A percentile compares a stretch with the other conserved stretches of the same genome.
Conservation (phyloP, 2,888 invertebrate species). For the Deroplatys truncata region DNA sequence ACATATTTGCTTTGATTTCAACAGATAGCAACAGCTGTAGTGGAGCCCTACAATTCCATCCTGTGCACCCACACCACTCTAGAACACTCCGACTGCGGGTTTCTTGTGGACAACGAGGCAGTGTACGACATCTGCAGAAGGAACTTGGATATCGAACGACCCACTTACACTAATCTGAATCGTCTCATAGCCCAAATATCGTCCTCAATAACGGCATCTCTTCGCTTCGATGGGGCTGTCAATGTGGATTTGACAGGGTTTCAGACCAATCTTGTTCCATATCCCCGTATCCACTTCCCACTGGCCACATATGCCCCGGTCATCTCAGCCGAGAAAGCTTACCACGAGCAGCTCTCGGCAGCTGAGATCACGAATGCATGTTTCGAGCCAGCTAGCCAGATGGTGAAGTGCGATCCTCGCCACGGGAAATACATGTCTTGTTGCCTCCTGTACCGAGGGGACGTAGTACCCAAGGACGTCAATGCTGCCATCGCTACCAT, state of each 20-base stretch:
- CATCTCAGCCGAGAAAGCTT: slow-evolving; percentile 81
- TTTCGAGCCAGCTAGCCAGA: slow-evolving; percentile 51
- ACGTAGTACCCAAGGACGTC: slow-evolving; percentile 49
- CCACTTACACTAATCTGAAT: not conserved
- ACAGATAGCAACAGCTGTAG: not conserved
- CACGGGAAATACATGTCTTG: slow-evolving; percentile 44
- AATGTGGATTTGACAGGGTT: not conserved
- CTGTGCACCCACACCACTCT: not conserved
- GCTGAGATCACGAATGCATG: slow-evolving; percentile 51
- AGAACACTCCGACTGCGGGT: not conserved
- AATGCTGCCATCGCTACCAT: slow-evolving; percentile 42
- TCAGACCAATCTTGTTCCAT: slow-evolving; percentile 53
- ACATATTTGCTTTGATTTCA: not conserved
- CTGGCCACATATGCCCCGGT: slow-evolving; percentile 81
- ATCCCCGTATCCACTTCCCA: slow-evolving; percentile 61
- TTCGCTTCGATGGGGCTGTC: not conserved
- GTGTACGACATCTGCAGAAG: not conserved
- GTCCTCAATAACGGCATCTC: not conserved
- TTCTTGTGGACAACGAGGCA: not conserved
- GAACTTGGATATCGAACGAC: not conserved
- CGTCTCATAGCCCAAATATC: not conserved
- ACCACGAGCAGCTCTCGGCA: slow-evolving; percentile 40
- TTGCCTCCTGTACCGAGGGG: slow-evolving; percentile 43
- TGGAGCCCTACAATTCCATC: not conserved
- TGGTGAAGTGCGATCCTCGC: slow-evolving; percentile 31